These are phyloP conservation scores for Ganaspis sp. DNA, from an alignment of 1,140 invertebrate genomes.

Conservation along the genomic window DNA sequence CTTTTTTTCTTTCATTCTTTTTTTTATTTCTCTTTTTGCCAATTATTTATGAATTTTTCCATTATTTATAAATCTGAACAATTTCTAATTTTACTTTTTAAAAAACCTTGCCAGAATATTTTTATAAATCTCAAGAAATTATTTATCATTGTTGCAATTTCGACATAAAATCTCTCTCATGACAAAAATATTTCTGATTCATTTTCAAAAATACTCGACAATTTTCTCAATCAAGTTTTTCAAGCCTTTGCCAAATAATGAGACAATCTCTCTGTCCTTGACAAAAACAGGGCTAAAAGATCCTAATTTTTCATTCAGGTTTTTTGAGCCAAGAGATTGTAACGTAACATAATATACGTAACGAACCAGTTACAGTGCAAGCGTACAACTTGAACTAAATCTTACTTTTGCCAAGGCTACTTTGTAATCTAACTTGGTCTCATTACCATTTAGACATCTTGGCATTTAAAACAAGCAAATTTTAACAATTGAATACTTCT, in stretches of 20 bases:
- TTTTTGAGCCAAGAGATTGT: slow-evolving; percentile 18
- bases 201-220: neutral
- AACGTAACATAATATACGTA: slow-evolving; percentile 9
- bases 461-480: neutral
- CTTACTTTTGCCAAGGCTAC: neutral
- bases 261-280: neutral
- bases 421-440: slow-evolving; percentile 9
- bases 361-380: neutral
- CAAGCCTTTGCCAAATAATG: neutral
- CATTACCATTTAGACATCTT: slow-evolving; percentile 2
- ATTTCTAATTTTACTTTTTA: no score
- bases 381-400: slow-evolving; percentile 27
- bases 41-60: no score
- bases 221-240: neutral
- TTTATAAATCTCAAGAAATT: no score
- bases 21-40: no score
- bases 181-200: neutral
- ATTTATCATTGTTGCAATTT: no score
- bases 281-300: neutral
- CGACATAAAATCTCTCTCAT: neutral
- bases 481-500: neutral
- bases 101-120: no score
- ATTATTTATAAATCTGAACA: no score
- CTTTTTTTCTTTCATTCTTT: no score
- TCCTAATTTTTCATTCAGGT: slow-evolving; percentile 13